Evolutionary conservation across 2,888 invertebrate species (phyloP).

Genomic region (Xylota segnis): DNA sequence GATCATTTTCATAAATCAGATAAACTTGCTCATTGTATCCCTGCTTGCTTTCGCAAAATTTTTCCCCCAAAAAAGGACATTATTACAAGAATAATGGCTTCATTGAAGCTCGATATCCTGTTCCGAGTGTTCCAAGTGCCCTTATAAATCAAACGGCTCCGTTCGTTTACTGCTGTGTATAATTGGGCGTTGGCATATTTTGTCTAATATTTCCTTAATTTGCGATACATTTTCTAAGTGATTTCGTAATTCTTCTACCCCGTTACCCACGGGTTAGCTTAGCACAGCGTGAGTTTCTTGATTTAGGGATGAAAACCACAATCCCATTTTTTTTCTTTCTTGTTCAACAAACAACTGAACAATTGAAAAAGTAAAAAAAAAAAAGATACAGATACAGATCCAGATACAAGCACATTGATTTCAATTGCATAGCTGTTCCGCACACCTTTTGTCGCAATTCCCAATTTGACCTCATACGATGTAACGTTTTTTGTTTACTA

Average conservation of each 20-base stretch:
- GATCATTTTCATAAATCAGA: slow-evolving; percentile 71
- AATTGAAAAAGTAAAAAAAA: neutral
- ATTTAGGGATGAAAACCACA: slow-evolving; percentile 42
- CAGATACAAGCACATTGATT: slow-evolving; percentile 37
- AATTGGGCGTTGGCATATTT: slow-evolving; percentile 59
- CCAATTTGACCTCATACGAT: slow-evolving; percentile 63
- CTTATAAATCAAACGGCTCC: slow-evolving; percentile 68
- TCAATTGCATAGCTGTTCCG: slow-evolving; percentile 25
- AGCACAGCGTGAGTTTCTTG: slow-evolving; percentile 13
- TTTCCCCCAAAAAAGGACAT: slow-evolving; percentile 52
- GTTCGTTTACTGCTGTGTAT: slow-evolving; percentile 29
- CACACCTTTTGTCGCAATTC: slow-evolving; percentile 27
- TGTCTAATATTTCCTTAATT: slow-evolving; percentile 63
- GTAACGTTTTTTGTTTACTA: slow-evolving; percentile 54
- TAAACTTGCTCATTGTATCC: slow-evolving; percentile 56
- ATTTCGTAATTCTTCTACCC: slow-evolving; percentile 55
- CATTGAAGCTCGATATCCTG: slow-evolving; percentile 64
- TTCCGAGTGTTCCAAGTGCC: slow-evolving; percentile 61
- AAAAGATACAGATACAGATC: neutral
- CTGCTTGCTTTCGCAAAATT: slow-evolving; percentile 22
- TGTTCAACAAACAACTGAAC: neutral
- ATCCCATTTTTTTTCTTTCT: slow-evolving; percentile 14
- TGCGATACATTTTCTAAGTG: slow-evolving; percentile 49
- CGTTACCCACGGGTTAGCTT: neutral
- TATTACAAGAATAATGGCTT: slow-evolving; percentile 64